Evolutionary conservation across 1,140 invertebrate genomes (phyloP), one percentile per base, ranked within the genome.

Genomic region (Adelges cooleyi): DNA sequence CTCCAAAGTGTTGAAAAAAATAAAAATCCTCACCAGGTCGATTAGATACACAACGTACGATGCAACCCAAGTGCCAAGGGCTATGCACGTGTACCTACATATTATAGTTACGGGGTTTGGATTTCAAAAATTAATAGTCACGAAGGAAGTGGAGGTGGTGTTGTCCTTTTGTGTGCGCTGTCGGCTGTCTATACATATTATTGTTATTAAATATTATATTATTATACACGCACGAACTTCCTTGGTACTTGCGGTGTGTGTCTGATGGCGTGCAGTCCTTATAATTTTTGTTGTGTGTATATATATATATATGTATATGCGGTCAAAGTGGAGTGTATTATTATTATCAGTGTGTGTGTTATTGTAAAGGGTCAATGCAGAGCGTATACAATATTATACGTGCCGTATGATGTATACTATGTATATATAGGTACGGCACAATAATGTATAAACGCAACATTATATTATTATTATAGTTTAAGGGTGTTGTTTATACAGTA

Each of bases 391-490:
- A n/a, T n/a, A n/a, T n/a, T n/a, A n/a, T n/a, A n/a, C n/a, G n/a
- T n/a, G n/a, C n/a, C n/a, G n/a, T n/a, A n/a, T n/a, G n/a, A n/a
- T n/a, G n/a, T n/a, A n/a, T n/a, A n/a, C n/a, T n/a, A n/a, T n/a
- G n/a, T n/a, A n/a, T n/a, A n/a, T n/a, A n/a, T n/a, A n/a, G n/a
- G n/a, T n/a, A n/a, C n/a, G n/a, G n/a, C n/a, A n/a, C n/a, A n/a
- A n/a, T 33, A 5, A 33, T 33, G 11, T 33, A 6, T 59, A 59
- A 59, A 59, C 54, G 42, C 54, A 42, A 42, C 22, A 44, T 59
- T 59, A 59, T 59, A 59, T 59, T 59, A 59, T 59, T n/a, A n/a
- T n/a, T n/a, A n/a, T n/a, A n/a, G n/a, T n/a, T n/a, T 59, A 59
- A 59, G 54, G 54, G 54, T 59, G 54, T 59, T 59, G 54, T 59